Percentiles rank a stretch among this genome's conserved stretches.
Evolutionary conservation across 2,888 invertebrate genomes (phyloP).

Genomic region (Brachynemurus nebulosus): DNA sequence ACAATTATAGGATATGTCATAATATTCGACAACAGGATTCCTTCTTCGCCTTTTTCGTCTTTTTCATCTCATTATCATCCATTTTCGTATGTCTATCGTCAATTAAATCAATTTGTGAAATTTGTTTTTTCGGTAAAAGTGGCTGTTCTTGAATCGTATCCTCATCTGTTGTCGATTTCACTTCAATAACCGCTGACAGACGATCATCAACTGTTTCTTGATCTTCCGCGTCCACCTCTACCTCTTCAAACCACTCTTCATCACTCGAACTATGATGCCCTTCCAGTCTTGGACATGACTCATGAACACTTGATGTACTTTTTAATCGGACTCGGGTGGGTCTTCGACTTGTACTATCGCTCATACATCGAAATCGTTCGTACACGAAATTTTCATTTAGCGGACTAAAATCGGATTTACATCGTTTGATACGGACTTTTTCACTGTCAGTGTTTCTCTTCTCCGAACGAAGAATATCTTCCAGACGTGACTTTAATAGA

Average conservation of each 20-base stretch:
- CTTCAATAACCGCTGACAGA: no score
- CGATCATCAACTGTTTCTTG: no score
- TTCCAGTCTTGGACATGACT: conserved; percentile 27
- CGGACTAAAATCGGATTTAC: conserved; percentile 23
- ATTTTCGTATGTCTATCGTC: no score
- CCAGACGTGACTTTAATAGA: conserved; percentile 46
- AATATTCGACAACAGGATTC: not conserved
- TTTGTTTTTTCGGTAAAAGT: no score
- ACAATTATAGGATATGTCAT: no score
- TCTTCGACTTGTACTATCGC: conserved; percentile 23
- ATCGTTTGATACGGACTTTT: no score
- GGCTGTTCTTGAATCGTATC: no score
- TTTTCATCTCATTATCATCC: not conserved
- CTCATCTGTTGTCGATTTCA: no score
- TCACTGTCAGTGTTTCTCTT: no score
- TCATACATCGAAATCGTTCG: conserved; percentile 18
- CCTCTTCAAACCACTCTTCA: conserved; percentile 35
- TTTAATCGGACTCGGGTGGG: conserved; percentile 19
- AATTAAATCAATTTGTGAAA: not conserved
- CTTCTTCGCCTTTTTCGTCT: not conserved
- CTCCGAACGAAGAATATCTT: no score
- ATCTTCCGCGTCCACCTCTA: conserved; percentile 18
- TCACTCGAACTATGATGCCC: conserved; percentile 34
- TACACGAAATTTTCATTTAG: conserved; percentile 8
- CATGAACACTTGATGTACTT: conserved; percentile 18